Conservation (phyloP, 2,888 invertebrate species). For the Linyphia triangularis region DNA sequence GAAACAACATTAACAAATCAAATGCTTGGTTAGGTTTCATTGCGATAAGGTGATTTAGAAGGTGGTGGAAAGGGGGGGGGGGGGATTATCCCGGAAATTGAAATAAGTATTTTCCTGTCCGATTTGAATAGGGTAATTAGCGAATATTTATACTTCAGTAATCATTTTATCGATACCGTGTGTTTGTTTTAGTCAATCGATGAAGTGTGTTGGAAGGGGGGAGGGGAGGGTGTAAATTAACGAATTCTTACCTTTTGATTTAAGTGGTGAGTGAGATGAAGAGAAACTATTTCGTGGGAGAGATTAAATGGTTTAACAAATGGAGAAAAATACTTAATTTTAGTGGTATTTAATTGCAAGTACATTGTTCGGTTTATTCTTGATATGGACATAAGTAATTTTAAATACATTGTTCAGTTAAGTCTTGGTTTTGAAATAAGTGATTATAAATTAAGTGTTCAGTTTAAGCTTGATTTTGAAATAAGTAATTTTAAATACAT, state of each 20-base stretch:
- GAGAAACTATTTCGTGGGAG: no score
- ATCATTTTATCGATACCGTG: constrained; percentile 43
- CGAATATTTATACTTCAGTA: constrained; percentile 48
- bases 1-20: constrained; percentile 71
- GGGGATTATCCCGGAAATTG: constrained; percentile 26
- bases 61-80: constrained; percentile 6
- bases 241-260: neutral
- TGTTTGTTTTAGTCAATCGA: constrained; percentile 42
- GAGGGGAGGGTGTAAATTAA: neutral
- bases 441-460: no score
- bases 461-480: no score
- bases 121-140: constrained; percentile 54
- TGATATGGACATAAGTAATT: no score
- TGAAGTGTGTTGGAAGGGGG: neutral
- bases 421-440: no score
- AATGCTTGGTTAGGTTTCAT: constrained; percentile 70
- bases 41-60: constrained; percentile 24
- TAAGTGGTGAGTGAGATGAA: no score
- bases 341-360: no score
- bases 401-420: no score
- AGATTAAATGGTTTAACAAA: neutral
- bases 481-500: no score
- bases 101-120: constrained; percentile 35
- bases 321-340: no score
- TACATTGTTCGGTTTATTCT: no score